Evolutionary conservation across 64 coral and sea anemone genomes (phyloP).

Genomic region (Actinia tenebrosa): DNA sequence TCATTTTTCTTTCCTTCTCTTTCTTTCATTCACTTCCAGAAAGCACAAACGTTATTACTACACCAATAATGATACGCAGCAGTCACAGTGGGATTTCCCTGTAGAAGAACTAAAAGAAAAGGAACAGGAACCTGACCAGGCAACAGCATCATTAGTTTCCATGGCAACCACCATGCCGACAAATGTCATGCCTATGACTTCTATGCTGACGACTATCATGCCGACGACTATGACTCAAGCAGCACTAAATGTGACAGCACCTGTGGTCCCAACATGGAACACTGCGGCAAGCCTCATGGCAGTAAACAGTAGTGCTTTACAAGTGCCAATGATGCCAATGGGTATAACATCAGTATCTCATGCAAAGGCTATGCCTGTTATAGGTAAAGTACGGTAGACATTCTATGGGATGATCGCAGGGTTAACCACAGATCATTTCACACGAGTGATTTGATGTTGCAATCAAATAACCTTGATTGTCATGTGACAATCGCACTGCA

Average conservation of each 20-base stretch:
- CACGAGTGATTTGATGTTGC: too few relatives aligned
- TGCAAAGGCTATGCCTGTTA: background rate
- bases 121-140: background rate
- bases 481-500: too few relatives aligned
- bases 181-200: background rate
- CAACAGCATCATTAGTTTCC: slow-evolving; percentile 14
- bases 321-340: slow-evolving; percentile 35
- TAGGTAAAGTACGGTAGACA: background rate
- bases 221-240: slow-evolving; percentile 24
- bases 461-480: too few relatives aligned
- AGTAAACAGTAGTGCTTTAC: slow-evolving; percentile 11
- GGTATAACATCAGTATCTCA: slow-evolving; percentile 29
- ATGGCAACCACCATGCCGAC: background rate
- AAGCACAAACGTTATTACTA: slow-evolving; percentile 57
- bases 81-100: slow-evolving; percentile 54
- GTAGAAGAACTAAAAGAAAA: slow-evolving; percentile 4
- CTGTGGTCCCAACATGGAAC: background rate
- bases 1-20: slow-evolving; percentile 40
- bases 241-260: background rate
- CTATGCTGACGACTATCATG: background rate
- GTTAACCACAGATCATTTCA: too few relatives aligned
- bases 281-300: background rate
- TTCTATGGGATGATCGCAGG: too few relatives aligned
- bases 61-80: slow-evolving; percentile 34
- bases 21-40: slow-evolving; percentile 11